Conservation (phyloP, 2,888 invertebrate genomes). For the Eupithecia exiguata region DNA sequence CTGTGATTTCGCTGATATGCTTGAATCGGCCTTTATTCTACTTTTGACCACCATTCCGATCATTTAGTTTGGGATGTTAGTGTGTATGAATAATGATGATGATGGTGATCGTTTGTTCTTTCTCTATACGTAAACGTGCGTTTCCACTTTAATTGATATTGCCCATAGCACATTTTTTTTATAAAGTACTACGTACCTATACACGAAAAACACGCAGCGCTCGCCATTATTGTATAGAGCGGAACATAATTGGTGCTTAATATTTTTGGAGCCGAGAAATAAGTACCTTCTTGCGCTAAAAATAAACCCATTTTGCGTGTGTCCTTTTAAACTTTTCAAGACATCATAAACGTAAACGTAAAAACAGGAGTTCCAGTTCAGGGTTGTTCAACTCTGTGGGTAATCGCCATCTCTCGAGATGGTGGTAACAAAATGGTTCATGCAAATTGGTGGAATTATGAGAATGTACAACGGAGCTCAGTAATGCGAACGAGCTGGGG, state of each 20-base stretch:
- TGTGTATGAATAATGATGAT: background rate
- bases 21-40: too few relatives aligned
- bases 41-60: too few relatives aligned
- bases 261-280: background rate
- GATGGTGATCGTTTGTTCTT: too few relatives aligned
- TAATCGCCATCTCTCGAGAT: slow-evolving; percentile 12
- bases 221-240: too few relatives aligned
- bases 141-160: too few relatives aligned
- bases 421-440: slow-evolving; percentile 13
- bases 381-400: background rate
- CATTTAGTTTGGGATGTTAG: too few relatives aligned
- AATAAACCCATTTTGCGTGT: background rate
- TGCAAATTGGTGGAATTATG: slow-evolving; percentile 19
- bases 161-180: too few relatives aligned
- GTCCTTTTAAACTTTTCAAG: background rate
- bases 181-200: too few relatives aligned
- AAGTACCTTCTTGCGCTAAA: background rate
- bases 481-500: slow-evolving; percentile 23
- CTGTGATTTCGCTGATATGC: too few relatives aligned
- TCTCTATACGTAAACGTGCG: too few relatives aligned
- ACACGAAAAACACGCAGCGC: too few relatives aligned
- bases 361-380: slow-evolving; percentile 4
- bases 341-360: slow-evolving; percentile 2
- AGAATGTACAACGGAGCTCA: slow-evolving; percentile 10
- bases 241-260: background rate